A percentile compares a stretch with the other conserved stretches of the same genome.
These are phyloP conservation scores for Oostethus manadensis DNA, from an alignment of 2,113 vertebrate genomes.

Conservation along the genomic window DNA sequence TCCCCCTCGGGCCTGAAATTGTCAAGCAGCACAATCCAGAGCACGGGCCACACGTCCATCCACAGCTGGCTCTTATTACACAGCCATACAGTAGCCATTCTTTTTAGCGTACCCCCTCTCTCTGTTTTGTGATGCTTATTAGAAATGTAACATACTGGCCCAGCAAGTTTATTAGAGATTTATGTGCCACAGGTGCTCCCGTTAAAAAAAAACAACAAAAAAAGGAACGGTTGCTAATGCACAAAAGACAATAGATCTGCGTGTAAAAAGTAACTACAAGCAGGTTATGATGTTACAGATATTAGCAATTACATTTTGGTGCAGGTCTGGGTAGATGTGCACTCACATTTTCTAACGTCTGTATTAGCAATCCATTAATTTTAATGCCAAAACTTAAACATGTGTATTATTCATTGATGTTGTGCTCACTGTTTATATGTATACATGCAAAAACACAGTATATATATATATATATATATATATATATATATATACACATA, in stretches of 20 bases:
- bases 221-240: slow-evolving; percentile 34
- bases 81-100: slow-evolving; percentile 83
- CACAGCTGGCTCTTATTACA: slow-evolving; percentile 95
- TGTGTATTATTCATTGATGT: no score
- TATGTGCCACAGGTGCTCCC: slow-evolving; percentile 82
- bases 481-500: no score
- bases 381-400: no score
- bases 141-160: slow-evolving; percentile 84
- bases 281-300: neutral
- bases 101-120: slow-evolving; percentile 79
- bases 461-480: no score
- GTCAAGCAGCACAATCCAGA: slow-evolving; percentile 46
- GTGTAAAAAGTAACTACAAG: neutral
- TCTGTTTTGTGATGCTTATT: slow-evolving; percentile 83
- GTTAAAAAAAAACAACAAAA: slow-evolving; percentile 55
- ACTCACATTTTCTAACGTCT: no score
- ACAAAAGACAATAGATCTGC: slow-evolving; percentile 18
- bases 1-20: slow-evolving; percentile 52
- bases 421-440: no score
- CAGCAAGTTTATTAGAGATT: slow-evolving; percentile 80
- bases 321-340: neutral
- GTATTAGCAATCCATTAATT: no score
- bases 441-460: no score
- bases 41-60: slow-evolving; percentile 63
- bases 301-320: neutral